These are phyloP conservation scores for Anisognathus igniventris DNA, from an alignment of 2,797 vertebrate species.

Conservation along the genomic window DNA sequence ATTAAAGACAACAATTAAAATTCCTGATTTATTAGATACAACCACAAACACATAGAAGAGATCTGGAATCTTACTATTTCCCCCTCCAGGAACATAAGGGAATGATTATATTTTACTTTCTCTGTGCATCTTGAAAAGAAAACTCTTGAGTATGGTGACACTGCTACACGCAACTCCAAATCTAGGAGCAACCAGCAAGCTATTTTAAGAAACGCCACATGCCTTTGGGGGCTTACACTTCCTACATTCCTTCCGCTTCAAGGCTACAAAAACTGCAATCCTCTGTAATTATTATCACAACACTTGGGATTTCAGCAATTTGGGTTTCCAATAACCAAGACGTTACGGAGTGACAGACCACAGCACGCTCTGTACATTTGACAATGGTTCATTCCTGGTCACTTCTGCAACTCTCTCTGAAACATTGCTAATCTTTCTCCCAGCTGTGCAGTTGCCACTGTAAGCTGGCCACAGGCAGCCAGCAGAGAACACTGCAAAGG, in stretches of 20 bases:
- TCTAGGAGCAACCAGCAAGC: not conserved
- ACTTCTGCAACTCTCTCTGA: not conserved
- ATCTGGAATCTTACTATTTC: not conserved
- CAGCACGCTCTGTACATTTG: rapidly evolving
- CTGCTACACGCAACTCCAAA: not conserved
- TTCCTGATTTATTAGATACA: constrained; percentile 46
- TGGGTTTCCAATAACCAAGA: not conserved
- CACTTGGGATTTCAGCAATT: not conserved
- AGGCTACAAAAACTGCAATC: not conserved
- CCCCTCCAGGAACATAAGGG: constrained; percentile 7
- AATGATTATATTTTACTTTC: constrained; percentile 5
- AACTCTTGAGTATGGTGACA: not conserved
- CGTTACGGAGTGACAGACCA: rapidly evolving
- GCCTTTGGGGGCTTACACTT: constrained; percentile 5
- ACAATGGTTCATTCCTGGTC: not conserved
- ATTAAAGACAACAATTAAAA: constrained; percentile 62
- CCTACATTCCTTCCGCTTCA: not conserved
- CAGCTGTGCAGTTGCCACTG: not conserved
- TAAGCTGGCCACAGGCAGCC: not conserved
- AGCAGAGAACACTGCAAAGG: not conserved
- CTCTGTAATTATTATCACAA: not conserved
- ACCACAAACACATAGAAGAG: constrained; percentile 22
- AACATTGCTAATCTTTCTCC: not conserved
- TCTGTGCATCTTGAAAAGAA: constrained; percentile 24
- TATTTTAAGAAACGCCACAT: constrained; percentile 39